These are phyloP conservation scores for Yasuhikotakia modesta DNA, from an alignment of 2,797 vertebrate species.

Conservation along the genomic window DNA sequence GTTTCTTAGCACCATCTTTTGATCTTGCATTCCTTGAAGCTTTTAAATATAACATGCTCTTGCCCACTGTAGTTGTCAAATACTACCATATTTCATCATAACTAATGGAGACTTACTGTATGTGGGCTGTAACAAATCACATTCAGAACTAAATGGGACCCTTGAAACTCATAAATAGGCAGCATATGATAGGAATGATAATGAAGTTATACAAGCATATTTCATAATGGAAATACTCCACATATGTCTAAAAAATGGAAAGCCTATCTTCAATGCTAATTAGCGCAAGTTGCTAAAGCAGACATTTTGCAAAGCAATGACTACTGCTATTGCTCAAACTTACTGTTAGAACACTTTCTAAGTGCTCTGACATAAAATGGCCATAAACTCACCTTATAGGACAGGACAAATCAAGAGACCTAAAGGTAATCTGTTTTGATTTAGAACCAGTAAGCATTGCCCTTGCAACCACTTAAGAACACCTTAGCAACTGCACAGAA, in stretches of 20 bases:
- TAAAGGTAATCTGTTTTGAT: too few species aligned
- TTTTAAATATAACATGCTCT: constrained; percentile 58
- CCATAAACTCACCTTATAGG: too few species aligned
- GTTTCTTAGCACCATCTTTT: constrained; percentile 33
- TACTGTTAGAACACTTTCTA: too few species aligned
- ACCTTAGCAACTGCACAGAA: too few species aligned
- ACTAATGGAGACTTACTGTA: constrained; percentile 62
- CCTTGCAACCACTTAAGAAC: too few species aligned
- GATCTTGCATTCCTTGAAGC: constrained; percentile 63
- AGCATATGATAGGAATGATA: constrained; percentile 16
- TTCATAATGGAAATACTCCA: constrained; percentile 16
- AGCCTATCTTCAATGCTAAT: constrained; percentile 9
- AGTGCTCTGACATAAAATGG: too few species aligned
- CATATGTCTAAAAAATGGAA: constrained; percentile 4
- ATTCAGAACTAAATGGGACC: constrained; percentile 29
- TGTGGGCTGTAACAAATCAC: constrained; percentile 53
- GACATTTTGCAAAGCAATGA: neutral
- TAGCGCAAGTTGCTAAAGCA: neutral
- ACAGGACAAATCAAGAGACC: too few species aligned
- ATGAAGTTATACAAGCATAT: constrained; percentile 35
- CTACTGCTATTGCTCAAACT: too few species aligned
- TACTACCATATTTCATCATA: constrained; percentile 37
- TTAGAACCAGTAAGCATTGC: too few species aligned
- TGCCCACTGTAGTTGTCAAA: constrained; percentile 50
- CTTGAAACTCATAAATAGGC: constrained; percentile 35